Base-by-base conservation (phyloP, 2,797 vertebrate species). In the Fratercula arctica region DNA sequence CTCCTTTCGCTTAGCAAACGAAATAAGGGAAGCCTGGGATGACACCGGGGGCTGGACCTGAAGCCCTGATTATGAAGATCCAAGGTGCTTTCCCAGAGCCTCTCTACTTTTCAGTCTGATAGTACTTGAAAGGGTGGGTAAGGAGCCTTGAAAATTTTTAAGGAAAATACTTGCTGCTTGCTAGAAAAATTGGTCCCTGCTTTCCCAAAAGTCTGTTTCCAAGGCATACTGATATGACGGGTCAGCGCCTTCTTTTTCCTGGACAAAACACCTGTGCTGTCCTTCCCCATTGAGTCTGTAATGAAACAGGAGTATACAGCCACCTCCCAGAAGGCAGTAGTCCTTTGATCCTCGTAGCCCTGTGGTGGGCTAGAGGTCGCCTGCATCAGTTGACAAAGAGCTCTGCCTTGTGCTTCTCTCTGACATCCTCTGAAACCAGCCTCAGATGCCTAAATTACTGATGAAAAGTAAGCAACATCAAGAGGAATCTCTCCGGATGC, bases 1-100 rank as follows among this genome's bases (percentile, higher is more conserved):
- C 19, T 83, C 10, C 33, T 68, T 33, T 41, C 1, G 2, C 13
- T 10, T 3, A 18, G 13, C n/a, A 68, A 45, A 29, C 0, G 0
- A 29, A 48, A 17, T 19, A 35, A 41, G 19, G 31, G 16, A 78
- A 23, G 19, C 9, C 14, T 48, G 31, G 13, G 12, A 14, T 35
- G 24, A 24, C 41, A 21, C 35, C 31, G 7, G 26, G 26, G 39
- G 6, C 39, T 60, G 45, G 16, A 54, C 19, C 9, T 13, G 59
- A 41, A 83, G 39, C 57, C 31, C 13, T 43, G 31, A 12, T 64
- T 54, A 24, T 18, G 35, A 43, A 23, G 25, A 72, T 39, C 46
- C 12, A 3, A 46, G 14, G 33, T 67, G 20, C 35, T 61, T 92
- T 53, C 60, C 17, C 21, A 57, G 20, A 48, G 19, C 18, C 28